phyloP scores from a whole-genome alignment of 2,888 invertebrate species.

The Frankliniella intonsa region DNA sequence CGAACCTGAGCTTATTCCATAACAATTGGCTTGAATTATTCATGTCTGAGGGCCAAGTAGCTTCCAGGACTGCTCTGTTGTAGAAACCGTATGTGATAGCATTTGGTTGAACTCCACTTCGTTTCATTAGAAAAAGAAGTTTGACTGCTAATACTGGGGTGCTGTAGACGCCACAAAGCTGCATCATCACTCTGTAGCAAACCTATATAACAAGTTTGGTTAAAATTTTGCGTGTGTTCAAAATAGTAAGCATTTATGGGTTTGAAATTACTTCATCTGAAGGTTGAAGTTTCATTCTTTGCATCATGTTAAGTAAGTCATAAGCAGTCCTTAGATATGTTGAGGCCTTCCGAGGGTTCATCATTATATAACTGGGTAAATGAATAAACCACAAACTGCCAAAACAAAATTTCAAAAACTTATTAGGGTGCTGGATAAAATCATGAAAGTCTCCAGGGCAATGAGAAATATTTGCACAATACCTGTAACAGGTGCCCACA shows the following conservation, averaged over 20 bases:
- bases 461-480: not conserved
- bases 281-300: conserved; percentile 71
- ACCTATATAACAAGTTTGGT: conserved; percentile 54
- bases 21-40: conserved; percentile 74
- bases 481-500: conserved; percentile 76
- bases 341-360: conserved; percentile 68
- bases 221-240: not conserved
- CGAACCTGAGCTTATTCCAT: conserved; percentile 82
- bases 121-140: conserved; percentile 83
- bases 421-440: not conserved
- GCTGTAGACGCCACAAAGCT: conserved; percentile 91
- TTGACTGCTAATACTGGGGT: conserved; percentile 93
- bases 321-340: conserved; percentile 74
- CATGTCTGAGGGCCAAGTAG: conserved; percentile 86
- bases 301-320: conserved; percentile 81
- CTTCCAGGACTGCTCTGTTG: conserved; percentile 81
- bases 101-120: conserved; percentile 89
- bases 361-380: conserved; percentile 76
- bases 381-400: conserved; percentile 88
- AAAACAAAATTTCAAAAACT: not conserved
- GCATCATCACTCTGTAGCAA: conserved; percentile 98
- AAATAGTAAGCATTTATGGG: not conserved
- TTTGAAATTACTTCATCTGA: conserved; percentile 72
- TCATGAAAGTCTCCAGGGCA: not conserved
- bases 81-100: conserved; percentile 95